Conservation (phyloP, 1,140 invertebrate genomes). For the Cydia splendana region DNA sequence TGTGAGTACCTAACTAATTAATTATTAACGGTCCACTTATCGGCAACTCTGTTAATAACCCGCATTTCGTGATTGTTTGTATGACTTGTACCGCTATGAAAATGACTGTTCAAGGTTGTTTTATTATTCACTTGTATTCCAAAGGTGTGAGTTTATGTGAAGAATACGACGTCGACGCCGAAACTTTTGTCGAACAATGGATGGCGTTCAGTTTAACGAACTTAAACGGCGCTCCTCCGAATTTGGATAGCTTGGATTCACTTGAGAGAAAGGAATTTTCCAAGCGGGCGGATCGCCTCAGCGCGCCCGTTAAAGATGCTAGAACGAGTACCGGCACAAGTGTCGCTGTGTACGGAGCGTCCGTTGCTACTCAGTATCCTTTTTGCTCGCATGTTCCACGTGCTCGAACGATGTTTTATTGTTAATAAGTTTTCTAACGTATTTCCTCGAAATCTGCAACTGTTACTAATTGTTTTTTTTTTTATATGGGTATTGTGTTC, state of each 20-base stretch:
- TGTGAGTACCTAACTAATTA: slow-evolving; percentile 60
- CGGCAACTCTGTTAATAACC: slow-evolving; percentile 14
- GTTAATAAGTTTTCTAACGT: neutral
- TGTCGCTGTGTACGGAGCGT: slow-evolving; percentile 64
- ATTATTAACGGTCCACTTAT: slow-evolving; percentile 34
- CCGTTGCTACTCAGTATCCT: slow-evolving; percentile 68
- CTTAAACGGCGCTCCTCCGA: slow-evolving; percentile 81
- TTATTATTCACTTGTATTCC: slow-evolving; percentile 62
- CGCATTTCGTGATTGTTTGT: slow-evolving; percentile 52
- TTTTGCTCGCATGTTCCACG: slow-evolving; percentile 58
- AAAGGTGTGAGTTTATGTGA: slow-evolving; percentile 81
- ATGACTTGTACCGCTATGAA: slow-evolving; percentile 54
- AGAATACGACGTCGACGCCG: slow-evolving; percentile 81
- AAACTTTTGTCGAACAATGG: slow-evolving; percentile 85
- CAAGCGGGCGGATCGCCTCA: slow-evolving; percentile 64
- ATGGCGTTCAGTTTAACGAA: slow-evolving; percentile 83
- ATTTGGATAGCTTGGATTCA: slow-evolving; percentile 78
- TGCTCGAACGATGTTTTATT: slow-evolving; percentile 48
- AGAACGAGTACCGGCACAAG: slow-evolving; percentile 59
- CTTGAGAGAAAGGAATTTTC: slow-evolving; percentile 83
- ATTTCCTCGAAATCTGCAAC: slow-evolving; percentile 5
- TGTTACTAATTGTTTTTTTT: slow-evolving; percentile 6
- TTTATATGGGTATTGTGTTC: slow-evolving; percentile 13
- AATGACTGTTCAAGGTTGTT: slow-evolving; percentile 77
- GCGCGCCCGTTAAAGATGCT: slow-evolving; percentile 58